Percentiles rank a stretch among this genome's conserved stretches.
These are phyloP conservation scores for Cebus imitator DNA, from an alignment of 2,113 vertebrate species.

Conservation along the genomic window DNA sequence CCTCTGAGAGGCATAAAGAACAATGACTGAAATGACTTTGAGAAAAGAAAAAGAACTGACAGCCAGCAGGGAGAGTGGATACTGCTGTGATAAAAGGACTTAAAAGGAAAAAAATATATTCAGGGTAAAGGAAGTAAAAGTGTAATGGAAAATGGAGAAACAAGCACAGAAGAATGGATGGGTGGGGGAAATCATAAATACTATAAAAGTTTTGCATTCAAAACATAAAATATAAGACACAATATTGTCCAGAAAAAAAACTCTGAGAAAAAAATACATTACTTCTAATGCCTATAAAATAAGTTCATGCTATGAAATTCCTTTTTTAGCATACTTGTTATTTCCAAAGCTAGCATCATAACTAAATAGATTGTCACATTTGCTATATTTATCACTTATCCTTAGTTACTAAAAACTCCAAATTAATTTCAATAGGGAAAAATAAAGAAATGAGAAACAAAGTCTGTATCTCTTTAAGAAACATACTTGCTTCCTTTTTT, in stretches of 20 bases:
- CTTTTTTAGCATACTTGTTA: not conserved
- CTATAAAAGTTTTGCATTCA: constrained; percentile 29
- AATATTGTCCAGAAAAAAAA: constrained; percentile 54
- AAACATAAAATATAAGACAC: constrained; percentile 24
- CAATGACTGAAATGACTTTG: constrained; percentile 73
- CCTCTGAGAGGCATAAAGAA: constrained; percentile 73
- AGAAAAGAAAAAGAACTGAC: constrained; percentile 71
- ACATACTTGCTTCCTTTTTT: not conserved
- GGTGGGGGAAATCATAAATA: constrained; percentile 19
- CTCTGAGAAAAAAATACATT: not conserved
- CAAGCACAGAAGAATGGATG: not conserved
- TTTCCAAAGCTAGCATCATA: constrained; percentile 19
- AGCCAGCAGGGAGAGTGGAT: constrained; percentile 62
- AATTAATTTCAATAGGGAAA: constrained; percentile 41
- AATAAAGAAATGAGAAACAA: constrained; percentile 46
- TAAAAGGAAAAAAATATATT: constrained; percentile 19
- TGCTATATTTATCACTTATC: not conserved
- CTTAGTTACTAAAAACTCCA: constrained; percentile 26
- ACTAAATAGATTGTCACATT: not conserved
- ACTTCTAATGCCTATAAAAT: not conserved
- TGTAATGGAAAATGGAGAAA: constrained; percentile 37
- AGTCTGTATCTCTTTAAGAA: constrained; percentile 14
- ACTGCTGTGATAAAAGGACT: constrained; percentile 68
- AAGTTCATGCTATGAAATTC: constrained; percentile 13
- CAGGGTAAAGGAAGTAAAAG: not conserved